Evolutionary conservation across 2,888 invertebrate species (phyloP).

Genomic region (Piscicola geometra): DNA sequence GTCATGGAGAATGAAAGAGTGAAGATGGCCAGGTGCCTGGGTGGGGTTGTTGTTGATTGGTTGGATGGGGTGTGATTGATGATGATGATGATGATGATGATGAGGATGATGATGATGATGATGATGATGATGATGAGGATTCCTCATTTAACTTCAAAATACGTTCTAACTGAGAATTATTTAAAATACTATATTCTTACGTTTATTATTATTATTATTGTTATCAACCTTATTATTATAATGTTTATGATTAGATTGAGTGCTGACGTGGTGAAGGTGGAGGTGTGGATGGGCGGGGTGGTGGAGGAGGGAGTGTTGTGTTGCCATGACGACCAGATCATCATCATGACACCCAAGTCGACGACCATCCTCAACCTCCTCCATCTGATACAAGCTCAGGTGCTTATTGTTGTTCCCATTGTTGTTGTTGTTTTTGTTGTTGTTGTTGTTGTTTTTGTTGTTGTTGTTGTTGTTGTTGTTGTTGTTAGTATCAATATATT

Average conservation of each 20-base stretch:
- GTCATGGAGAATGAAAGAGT: too few species aligned
- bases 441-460: not conserved
- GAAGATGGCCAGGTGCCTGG: too few species aligned
- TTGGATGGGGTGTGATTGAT: too few species aligned
- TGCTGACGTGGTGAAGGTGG: constrained; percentile 1
- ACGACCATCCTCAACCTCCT: not conserved
- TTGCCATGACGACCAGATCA: not conserved
- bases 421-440: not conserved
- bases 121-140: too few species aligned
- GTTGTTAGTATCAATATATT: not conserved
- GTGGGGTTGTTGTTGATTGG: too few species aligned
- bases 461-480: not conserved
- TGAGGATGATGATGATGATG: too few species aligned
- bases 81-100: too few species aligned
- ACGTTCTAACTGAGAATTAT: too few species aligned
- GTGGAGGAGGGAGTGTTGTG: constrained; percentile 5
- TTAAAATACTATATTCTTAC: too few species aligned
- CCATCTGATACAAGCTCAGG: not conserved
- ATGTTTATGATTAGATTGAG: not conserved
- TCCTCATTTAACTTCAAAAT: too few species aligned
- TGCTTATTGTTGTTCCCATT: not conserved
- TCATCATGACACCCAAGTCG: not conserved
- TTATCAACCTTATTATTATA: too few species aligned
- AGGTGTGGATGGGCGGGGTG: not conserved
- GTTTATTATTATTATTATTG: too few species aligned